Base-by-base conservation (phyloP, 2,113 vertebrate genomes). In the Petaurus breviceps region DNA sequence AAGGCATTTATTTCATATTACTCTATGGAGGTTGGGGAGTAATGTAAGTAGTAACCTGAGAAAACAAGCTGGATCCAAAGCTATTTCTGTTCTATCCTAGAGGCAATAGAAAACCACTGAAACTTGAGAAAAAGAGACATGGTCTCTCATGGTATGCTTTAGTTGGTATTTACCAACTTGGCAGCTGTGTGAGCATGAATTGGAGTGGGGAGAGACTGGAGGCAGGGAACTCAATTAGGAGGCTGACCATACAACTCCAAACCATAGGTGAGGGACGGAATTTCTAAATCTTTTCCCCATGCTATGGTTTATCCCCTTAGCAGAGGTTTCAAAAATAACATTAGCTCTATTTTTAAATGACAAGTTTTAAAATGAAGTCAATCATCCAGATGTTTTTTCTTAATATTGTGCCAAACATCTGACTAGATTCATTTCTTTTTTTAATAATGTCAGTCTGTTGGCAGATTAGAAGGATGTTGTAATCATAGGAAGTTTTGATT, bases 301-400 rank as follows among this genome's bases (percentile, higher is more conserved):
- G n/a, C n/a, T 84, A 0, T 84, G 68, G 68, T 22, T 84, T 16
- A 43, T 84, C 7, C 68, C 68, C 22, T 46, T 54, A 93, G 51
- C n/a, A 94, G 51, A 52, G 47, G n/a, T 54, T 28, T 89, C 68
- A 47, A 90, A 57, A 96, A 95, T 92, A 92, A 91, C 50, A 28
- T 57, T 77, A 19, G 1, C 3, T 91, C 68, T 93, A n/a, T 47
- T 9, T 94, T 91, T 92, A 93, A 93, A 51, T 55, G 47, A 84
- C 68, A 92, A 96, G 6, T 37, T 93, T 46, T 90, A 91, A 94
- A 55, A 84, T 84, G n/a, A 19, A 84, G 55, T 51, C 51, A 50
- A 2, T 90, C 51, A 43, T 84, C 51, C 53, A 84, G 47, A 16
- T 8, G 43, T 92, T 95, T 55, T 10, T 95, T 90, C 51, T 77